Evolutionary conservation across 2,888 invertebrate species (phyloP).

Genomic region (Tachina grossa): DNA sequence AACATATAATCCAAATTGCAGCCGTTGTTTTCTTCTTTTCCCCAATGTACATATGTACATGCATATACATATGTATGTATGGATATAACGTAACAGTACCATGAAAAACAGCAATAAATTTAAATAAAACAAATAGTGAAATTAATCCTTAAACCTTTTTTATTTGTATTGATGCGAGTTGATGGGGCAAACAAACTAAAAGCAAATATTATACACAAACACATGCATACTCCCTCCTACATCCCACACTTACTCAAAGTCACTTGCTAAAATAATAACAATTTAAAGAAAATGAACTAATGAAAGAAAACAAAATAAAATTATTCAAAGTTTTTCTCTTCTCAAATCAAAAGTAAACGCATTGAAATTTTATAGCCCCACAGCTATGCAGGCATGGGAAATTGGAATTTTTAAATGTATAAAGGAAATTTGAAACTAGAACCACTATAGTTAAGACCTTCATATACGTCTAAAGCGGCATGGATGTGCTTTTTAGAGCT

Average conservation of each 20-base stretch:
- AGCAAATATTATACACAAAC: constrained; percentile 46
- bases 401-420: too few species aligned
- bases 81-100: constrained; percentile 38
- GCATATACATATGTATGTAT: too few species aligned
- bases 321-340: constrained; percentile 25
- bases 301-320: constrained; percentile 6
- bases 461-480: too few species aligned
- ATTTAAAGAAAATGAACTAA: constrained; percentile 4
- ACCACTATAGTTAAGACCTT: too few species aligned
- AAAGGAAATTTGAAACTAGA: too few species aligned
- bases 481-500: too few species aligned
- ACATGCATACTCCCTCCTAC: constrained; percentile 1
- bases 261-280: constrained; percentile 33
- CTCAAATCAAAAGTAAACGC: constrained; percentile 14
- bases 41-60: too few species aligned
- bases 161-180: neutral
- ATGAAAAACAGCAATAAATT: constrained; percentile 61
- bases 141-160: constrained; percentile 39
- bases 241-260: neutral
- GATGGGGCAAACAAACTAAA: constrained; percentile 31
- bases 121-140: constrained; percentile 65
- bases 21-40: constrained; percentile 1
- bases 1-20: constrained; percentile 13
- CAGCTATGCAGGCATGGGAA: too few species aligned
- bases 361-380: neutral